Evolutionary conservation across 2,888 invertebrate genomes (phyloP).

Genomic region (Ptilodon capucinus): DNA sequence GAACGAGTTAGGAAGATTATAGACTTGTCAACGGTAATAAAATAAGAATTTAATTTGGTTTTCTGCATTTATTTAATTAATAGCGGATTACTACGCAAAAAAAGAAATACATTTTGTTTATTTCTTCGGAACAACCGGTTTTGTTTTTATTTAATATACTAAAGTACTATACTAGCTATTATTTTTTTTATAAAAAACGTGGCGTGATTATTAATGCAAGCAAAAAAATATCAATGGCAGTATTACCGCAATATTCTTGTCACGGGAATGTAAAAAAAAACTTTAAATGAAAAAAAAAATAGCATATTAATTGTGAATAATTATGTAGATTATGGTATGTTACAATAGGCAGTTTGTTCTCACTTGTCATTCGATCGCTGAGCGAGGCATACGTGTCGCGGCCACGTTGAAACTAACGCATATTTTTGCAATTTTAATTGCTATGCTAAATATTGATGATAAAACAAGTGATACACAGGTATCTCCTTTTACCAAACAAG

Average conservation of each 20-base stretch:
- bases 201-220: not conserved
- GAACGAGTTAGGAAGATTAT: constrained; percentile 38
- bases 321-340: constrained; percentile 28
- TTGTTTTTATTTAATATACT: no score
- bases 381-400: constrained; percentile 5
- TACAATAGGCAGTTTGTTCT: constrained; percentile 33
- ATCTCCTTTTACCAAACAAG: no score
- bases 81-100: no score
- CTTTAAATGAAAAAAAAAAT: not conserved
- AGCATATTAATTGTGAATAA: constrained; percentile 10
- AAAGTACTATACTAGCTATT: no score
- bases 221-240: not conserved
- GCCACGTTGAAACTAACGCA: constrained; percentile 1
- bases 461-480: not conserved
- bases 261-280: not conserved
- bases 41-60: not conserved
- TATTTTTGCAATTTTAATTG: constrained; percentile 11
- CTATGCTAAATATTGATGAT: not conserved
- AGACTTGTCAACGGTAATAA: constrained; percentile 30
- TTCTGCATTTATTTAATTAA: not conserved
- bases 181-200: not conserved
- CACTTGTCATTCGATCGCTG: constrained; percentile 27
- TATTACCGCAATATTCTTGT: not conserved
- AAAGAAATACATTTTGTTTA: no score
- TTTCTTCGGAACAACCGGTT: no score